Percentiles rank a stretch among this genome's conserved stretches.
These are phyloP conservation scores for Macaca mulatta DNA, from an alignment of 2,113 vertebrate species.

Conservation along the genomic window DNA sequence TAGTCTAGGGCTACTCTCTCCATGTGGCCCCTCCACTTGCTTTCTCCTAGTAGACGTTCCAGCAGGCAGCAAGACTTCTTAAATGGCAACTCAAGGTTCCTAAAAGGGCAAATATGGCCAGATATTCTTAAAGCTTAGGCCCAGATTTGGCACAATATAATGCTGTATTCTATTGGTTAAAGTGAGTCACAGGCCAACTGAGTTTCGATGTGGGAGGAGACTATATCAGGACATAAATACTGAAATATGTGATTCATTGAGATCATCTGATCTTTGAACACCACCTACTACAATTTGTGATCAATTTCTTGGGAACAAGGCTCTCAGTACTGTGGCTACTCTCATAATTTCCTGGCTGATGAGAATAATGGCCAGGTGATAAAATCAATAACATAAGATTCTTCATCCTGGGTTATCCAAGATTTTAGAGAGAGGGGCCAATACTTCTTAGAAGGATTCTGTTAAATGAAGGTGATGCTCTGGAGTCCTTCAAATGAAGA, in stretches of 20 bases:
- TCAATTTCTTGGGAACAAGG: not conserved
- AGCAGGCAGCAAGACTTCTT: not conserved
- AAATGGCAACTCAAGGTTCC: not conserved
- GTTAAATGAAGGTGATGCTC: not conserved
- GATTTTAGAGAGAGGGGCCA: not conserved
- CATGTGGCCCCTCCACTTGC: not conserved
- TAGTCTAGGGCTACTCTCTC: not conserved
- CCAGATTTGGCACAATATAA: not conserved
- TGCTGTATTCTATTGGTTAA: not conserved
- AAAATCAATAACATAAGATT: not conserved
- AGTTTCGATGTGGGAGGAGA: not conserved
- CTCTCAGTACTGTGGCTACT: not conserved
- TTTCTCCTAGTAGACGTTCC: not conserved
- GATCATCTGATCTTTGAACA: constrained; percentile 15
- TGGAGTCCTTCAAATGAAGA: not conserved
- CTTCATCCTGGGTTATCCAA: not conserved
- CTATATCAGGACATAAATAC: not conserved
- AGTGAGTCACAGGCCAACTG: not conserved
- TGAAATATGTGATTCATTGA: not conserved
- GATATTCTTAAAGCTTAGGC: not conserved
- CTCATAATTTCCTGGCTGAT: not conserved
- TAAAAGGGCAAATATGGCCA: not conserved
- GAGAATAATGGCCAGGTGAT: not conserved
- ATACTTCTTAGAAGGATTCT: not conserved
- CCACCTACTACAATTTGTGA: not conserved